Base-by-base conservation (phyloP, 2,888 invertebrate genomes). In the Nudaria mundana region DNA sequence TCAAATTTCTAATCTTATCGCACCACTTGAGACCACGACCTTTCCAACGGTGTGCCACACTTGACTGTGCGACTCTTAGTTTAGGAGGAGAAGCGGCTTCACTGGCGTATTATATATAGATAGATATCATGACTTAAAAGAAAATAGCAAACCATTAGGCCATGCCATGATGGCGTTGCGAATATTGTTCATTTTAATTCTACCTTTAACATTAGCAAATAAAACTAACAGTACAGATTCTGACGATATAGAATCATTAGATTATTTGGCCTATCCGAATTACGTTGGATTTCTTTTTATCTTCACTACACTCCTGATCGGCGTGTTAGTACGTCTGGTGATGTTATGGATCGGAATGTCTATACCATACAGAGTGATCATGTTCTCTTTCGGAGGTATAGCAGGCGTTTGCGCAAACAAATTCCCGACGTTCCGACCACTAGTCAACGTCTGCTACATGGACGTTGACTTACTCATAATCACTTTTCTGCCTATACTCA, bases 321-420 rank as follows among this genome's bases (percentile, higher is more conserved):
- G 87, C 1, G 83, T 82, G 0, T 22, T 83, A 0, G 64, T 85
- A 5, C 63, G 87, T 37, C 63, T 77, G 0, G 14, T 78, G 0
- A 80, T 84, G 78, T 62, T 85, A 0, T 79, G 79, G 64, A 71
- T 78, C 0, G 70, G 66, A 5, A 61, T 71, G 49, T 73, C 74
- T 26, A 37, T 86, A 1, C 86, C 87, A 0, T 86, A 80, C 26
- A 48, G 86, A 48, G 83, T 85, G 0, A 56, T 87, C 1, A 86
- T 87, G 85, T 87, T 87, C 24, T 48, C 67, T 0, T 40, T 85
- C 0, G 87, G 87, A 0, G 87, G 83, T 0, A 23, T 83, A 0
- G 64, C 72, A 2, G 87, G 87, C 0, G 77, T 77, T 32, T 77
- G 76, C 22, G 80, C 85, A 0, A 72, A 74, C 37, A 44, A 52